phyloP scores from a whole-genome alignment of 2,113 vertebrate species.

The Balaenoptera acutorostrata region DNA sequence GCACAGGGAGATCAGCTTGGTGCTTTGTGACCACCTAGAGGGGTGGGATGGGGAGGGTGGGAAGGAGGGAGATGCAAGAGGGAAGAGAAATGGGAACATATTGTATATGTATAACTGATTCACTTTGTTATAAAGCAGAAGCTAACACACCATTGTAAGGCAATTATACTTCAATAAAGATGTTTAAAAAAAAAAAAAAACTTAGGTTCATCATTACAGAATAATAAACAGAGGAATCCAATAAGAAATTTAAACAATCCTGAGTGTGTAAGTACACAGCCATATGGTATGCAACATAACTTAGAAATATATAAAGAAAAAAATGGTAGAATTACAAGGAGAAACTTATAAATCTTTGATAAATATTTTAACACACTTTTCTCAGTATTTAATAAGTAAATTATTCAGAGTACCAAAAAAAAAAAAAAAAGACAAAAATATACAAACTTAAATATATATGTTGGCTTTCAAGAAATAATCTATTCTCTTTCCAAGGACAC shows the following conservation, averaged over 20 bases:
- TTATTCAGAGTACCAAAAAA: background rate
- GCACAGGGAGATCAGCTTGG: no score
- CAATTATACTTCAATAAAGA: no score
- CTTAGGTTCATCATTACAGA: background rate
- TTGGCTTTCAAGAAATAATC: background rate
- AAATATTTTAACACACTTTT: background rate
- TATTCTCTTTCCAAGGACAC: background rate
- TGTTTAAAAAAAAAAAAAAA: conserved; percentile 45
- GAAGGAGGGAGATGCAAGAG: no score
- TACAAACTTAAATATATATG: background rate
- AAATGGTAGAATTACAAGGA: background rate
- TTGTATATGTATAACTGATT: no score
- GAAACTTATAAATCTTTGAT: background rate
- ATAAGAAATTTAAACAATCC: background rate
- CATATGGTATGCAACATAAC: background rate
- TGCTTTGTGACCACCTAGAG: no score
- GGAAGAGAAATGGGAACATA: no score
- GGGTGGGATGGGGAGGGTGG: no score
- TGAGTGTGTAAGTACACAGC: background rate
- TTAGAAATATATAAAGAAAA: background rate
- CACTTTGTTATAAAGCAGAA: no score
- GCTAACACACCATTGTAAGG: no score
- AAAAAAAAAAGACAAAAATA: background rate
- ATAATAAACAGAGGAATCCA: background rate
- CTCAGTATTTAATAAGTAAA: background rate